Percentiles rank a stretch among this genome's conserved stretches.
Conservation (phyloP, 35 echinoderm and acorn worm genomes). For the Eucidaris tribuloides region DNA sequence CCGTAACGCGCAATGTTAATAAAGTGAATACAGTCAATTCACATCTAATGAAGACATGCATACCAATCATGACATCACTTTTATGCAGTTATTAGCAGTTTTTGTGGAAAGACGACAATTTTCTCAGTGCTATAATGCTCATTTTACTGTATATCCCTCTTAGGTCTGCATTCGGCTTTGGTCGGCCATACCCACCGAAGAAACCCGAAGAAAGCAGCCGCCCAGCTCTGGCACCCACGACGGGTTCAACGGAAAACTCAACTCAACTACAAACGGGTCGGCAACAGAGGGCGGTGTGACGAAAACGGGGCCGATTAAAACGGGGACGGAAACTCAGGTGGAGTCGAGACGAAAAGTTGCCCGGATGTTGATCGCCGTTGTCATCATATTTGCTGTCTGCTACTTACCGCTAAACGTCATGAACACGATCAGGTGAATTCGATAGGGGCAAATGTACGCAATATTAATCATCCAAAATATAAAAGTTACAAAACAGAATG, state of each 20-base stretch:
- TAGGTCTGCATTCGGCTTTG: conserved; percentile 75
- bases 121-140: not conserved
- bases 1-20: too few species aligned
- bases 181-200: conserved; percentile 91
- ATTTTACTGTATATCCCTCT: too few species aligned
- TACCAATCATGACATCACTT: too few species aligned
- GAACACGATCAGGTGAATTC: conserved; percentile 55
- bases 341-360: conserved; percentile 88
- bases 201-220: not conserved
- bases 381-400: conserved; percentile 79
- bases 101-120: not conserved
- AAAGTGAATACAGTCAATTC: too few species aligned
- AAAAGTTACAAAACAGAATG: too few species aligned
- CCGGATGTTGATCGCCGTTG: conserved; percentile 92
- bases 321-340: conserved; percentile 56
- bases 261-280: not conserved
- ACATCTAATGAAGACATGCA: too few species aligned
- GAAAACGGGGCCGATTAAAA: not conserved
- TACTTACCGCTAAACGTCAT: conserved; percentile 71
- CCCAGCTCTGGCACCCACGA: not conserved
- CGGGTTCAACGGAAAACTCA: not conserved
- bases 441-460: too few species aligned
- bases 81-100: not conserved
- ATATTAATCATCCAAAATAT: too few species aligned
- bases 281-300: not conserved